Evolutionary conservation across 1,140 invertebrate species (phyloP), one percentile per base, ranked within the genome.

Genomic region (Hylaeus volcanicus): DNA sequence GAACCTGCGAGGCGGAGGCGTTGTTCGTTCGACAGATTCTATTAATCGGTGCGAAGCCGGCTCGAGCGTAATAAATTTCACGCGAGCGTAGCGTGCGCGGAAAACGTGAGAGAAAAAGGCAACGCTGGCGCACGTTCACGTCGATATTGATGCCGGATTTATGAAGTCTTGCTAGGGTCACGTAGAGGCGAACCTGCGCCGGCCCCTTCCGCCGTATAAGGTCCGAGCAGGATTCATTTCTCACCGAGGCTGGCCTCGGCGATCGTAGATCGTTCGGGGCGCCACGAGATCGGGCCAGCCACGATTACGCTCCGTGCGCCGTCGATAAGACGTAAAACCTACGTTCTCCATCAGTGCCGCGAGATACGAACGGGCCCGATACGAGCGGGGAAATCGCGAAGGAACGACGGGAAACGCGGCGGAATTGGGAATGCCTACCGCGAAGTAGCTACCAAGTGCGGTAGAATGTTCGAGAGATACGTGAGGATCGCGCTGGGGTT

Each of bases 71-170:
- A 81, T 81, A 76, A 81, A 77, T 76, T 77, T 48, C 41, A 26
- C 71, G 53, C 48, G 60, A 26, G 8, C 58, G n/a, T 48, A n/a
- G 64, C 73, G 66, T 78, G 65, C 66, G 79, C 26, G 58, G 58
- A 48, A 64, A 77, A 81, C 73, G 73, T 81, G 71, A 69, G 53
- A 72, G 56, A 72, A 74, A 60, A 63, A 56, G 66, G 56, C 53
- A 56, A 61, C 58, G 66, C 56, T 65, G 51, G 56, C 75, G 63
- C 86, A 80, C 80, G 78, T 84, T 82, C 70, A 26, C 72, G 69
- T 72, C 81, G 81, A 88, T 87, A 88, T 88, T 88, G 85, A 88
- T 83, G 85, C 64, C 72, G 81, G 85, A 89, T 89, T 89, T 89
- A 89, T 89, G 82, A 89, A 89, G 84, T 81, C 83, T 80, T 58